These are phyloP conservation scores for Ectemnius lituratus DNA, from an alignment of 2,888 invertebrate genomes.

Conservation along the genomic window DNA sequence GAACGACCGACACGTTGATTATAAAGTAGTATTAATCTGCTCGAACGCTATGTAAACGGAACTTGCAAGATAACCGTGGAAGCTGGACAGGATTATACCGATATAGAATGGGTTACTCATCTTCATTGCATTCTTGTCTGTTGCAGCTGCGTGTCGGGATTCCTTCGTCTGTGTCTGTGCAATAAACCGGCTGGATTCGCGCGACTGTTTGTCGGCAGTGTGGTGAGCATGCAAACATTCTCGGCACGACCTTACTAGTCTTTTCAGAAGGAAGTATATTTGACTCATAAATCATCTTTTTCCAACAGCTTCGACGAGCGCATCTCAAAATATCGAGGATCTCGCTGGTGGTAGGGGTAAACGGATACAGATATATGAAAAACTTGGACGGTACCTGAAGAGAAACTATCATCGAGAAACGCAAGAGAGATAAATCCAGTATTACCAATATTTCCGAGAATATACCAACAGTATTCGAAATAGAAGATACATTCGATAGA, in stretches of 20 bases:
- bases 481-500: background rate
- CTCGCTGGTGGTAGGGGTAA: constrained; percentile 11
- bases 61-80: too few species aligned
- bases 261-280: too few species aligned
- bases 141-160: constrained; percentile 39
- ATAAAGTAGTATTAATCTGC: too few species aligned
- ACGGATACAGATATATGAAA: constrained; percentile 16
- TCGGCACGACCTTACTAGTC: background rate
- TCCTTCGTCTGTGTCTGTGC: constrained; percentile 25
- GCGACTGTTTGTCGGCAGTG: constrained; percentile 8
- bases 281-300: background rate
- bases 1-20: too few species aligned
- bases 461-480: background rate
- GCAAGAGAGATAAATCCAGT: constrained; percentile 15
- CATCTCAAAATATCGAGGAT: constrained; percentile 5
- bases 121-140: constrained; percentile 6
- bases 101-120: constrained; percentile 1
- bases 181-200: constrained; percentile 15
- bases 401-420: constrained; percentile 2
- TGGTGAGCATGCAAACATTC: constrained; percentile 46
- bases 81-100: background rate
- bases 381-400: background rate
- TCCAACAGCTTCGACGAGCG: constrained; percentile 31
- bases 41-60: too few species aligned
- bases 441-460: background rate